phyloP scores from a whole-genome alignment of 2,888 invertebrate species.

The Encarsia formosa region DNA sequence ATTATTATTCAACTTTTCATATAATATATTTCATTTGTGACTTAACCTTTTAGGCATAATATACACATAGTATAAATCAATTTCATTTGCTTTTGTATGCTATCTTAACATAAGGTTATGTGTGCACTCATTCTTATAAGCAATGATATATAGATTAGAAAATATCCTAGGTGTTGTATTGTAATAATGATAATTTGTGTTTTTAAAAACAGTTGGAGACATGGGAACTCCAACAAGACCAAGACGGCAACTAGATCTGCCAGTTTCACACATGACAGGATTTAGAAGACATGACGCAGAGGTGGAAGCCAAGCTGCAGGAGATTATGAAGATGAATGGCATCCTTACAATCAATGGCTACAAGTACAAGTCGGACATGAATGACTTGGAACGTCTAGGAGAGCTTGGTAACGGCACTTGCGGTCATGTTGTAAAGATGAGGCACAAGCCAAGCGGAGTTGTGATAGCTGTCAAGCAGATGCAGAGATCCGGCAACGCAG shows the following conservation, averaged over 20 bases:
- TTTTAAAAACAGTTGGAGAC: constrained; percentile 46
- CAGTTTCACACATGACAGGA: constrained; percentile 59
- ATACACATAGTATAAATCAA: no score
- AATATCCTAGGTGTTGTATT: no score
- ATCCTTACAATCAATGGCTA: constrained; percentile 77
- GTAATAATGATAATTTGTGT: no score
- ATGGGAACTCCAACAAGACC: constrained; percentile 56
- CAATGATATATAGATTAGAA: no score
- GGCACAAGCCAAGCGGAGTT: constrained; percentile 77
- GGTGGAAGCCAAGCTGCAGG: constrained; percentile 77
- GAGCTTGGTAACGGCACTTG: constrained; percentile 94
- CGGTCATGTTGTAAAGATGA: constrained; percentile 96
- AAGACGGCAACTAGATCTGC: constrained; percentile 57
- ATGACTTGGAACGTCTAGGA: constrained; percentile 79
- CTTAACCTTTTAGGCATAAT: no score
- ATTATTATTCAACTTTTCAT: no score
- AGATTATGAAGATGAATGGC: constrained; percentile 91
- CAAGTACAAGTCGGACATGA: constrained; percentile 75
- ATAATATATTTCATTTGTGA: no score
- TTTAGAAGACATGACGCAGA: constrained; percentile 62
- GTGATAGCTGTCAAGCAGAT: constrained; percentile 98
- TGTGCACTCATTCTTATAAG: no score
- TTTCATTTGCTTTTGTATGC: no score
- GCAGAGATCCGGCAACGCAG: constrained; percentile 92
- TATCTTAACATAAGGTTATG: no score